Base-by-base conservation (phyloP, 2,888 invertebrate genomes). In the Mongoloraphidia duomilia region DNA sequence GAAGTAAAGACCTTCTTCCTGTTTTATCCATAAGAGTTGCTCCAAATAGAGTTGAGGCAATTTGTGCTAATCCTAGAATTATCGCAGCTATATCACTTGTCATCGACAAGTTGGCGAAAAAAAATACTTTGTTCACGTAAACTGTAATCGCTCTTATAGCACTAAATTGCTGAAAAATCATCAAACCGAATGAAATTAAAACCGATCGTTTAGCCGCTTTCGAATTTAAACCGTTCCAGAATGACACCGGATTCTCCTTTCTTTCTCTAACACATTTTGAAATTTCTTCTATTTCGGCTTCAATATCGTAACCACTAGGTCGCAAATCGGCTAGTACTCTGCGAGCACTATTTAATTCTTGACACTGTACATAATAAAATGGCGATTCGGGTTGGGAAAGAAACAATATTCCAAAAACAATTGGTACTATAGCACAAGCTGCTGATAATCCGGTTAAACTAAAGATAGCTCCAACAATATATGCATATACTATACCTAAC, bases 361-460 rank as follows among this genome's bases (percentile, higher is more conserved):
- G 74, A 59, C 78, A 80, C 35, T 72, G 68, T 51, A 84, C 72
- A 55, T 80, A 70, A 61, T 73, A 85, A 41, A 76, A 75, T 0
- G 92, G 91, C n/a, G 84, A 79, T 64, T 92, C 92, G 0, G 90
- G 92, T 79, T 90, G 83, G 57, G 84, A 82, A 56, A 81, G 71
- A 64, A 88, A 83, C 3, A 82, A 65, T 0, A 70, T 54, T 1
- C 78, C 78, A 55, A 85, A 82, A 3, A 84, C 54, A 1, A 86
- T 58, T 0, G 89, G 81, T 3, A 82, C 67, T 0, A 73, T 50
- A 0, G 74, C 74, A 50, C 81, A 83, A 13, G 80, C 66, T 1
- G 80, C 63, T 9, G 83, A 82, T 55, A 84, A 71, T 6, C 67
- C 60, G 54, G 84, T 78, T 64, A 76, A 73, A 1, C 70, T 63